phyloP scores from a whole-genome alignment of 1,140 invertebrate species.

The Tyrophagus putrescentiae region DNA sequence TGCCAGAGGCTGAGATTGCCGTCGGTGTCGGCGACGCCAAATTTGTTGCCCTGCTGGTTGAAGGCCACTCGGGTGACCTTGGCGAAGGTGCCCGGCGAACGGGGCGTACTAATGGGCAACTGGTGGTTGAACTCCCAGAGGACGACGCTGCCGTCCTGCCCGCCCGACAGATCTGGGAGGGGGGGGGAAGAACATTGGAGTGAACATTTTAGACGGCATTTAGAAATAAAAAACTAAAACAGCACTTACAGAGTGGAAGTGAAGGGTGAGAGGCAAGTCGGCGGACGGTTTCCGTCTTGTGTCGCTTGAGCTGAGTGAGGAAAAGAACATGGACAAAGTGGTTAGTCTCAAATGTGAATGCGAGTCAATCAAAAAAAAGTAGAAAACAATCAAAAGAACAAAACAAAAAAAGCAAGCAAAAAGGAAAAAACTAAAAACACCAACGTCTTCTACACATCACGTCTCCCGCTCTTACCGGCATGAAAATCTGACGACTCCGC shows the following conservation, averaged over 20 bases:
- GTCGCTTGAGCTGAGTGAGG: slow-evolving; percentile 41
- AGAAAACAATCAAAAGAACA: background rate
- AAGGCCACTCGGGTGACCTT: slow-evolving; percentile 92
- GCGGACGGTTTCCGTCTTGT: slow-evolving; percentile 72
- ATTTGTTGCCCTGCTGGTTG: slow-evolving; percentile 94
- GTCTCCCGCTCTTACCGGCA: slow-evolving; percentile 58
- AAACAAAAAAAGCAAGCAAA: slow-evolving; percentile 22
- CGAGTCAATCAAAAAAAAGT: background rate
- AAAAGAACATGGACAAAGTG: slow-evolving; percentile 19
- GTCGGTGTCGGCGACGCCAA: slow-evolving; percentile 74
- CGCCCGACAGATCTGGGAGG: slow-evolving; percentile 72
- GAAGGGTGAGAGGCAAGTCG: slow-evolving; percentile 86
- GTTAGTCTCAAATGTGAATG: background rate
- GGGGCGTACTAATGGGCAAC: slow-evolving; percentile 68
- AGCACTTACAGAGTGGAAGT: slow-evolving; percentile 74
- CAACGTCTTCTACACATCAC: slow-evolving; percentile 4
- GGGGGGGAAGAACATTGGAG: slow-evolving; percentile 23
- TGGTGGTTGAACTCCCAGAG: slow-evolving; percentile 96
- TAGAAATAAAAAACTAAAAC: background rate
- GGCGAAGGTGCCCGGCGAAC: slow-evolving; percentile 74
- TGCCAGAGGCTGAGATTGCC: slow-evolving; percentile 65
- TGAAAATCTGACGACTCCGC: slow-evolving; percentile 78
- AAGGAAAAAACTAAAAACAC: slow-evolving; percentile 12
- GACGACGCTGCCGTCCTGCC: slow-evolving; percentile 89
- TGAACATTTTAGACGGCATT: slow-evolving; percentile 8